Base-by-base conservation (phyloP, 2,888 invertebrate species). In the Aelia acuminata region DNA sequence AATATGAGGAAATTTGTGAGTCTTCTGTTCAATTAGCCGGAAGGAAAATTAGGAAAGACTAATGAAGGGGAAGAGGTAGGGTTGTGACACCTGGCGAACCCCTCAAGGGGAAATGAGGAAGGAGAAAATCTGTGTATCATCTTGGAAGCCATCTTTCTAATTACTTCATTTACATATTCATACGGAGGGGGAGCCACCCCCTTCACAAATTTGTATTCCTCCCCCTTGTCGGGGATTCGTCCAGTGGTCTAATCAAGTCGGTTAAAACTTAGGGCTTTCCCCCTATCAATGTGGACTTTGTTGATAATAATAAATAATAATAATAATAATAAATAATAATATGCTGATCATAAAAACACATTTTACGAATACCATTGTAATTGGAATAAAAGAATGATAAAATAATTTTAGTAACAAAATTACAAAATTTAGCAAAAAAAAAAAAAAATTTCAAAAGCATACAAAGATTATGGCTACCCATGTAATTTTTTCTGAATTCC, bases 131-230 rank as follows among this genome's bases (percentile, higher is more conserved):
- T 80, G 80, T n/a, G 80, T 80, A 80, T 39, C 43, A 80, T 80
- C 43, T 80, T 47, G 80, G 39, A 11, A 47, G 80, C 3, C 7
- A 47, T 80, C 80, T 39, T 80, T 43, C 80, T 80, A 80, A 80
- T 80, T 80, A 80, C 80, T 80, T 80, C 22, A 80, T 80, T 80
- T 47, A 43, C 80, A 80, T 80, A 80, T 80, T 80, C 80, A 80
- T 80, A 43, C n/a, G 43, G n/a, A 43, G 15, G 22, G 11, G 39
- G 39, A 1, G n/a, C n/a, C n/a, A n/a, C n/a, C n/a, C n/a, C n/a
- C n/a, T n/a, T 1, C 80, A 43, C n/a, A n/a, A 47, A 80, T 80
- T 80, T 80, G 80, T 80, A 80, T 80, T 43, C 80, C 80, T n/a
- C 4, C n/a, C 80, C 39, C n/a, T 80, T 13, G 22, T 11, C 11